Percentiles rank a stretch among this genome's conserved stretches.
Evolutionary conservation across 2,888 invertebrate species (phyloP).

Genomic region (Ectemnius cavifrons): DNA sequence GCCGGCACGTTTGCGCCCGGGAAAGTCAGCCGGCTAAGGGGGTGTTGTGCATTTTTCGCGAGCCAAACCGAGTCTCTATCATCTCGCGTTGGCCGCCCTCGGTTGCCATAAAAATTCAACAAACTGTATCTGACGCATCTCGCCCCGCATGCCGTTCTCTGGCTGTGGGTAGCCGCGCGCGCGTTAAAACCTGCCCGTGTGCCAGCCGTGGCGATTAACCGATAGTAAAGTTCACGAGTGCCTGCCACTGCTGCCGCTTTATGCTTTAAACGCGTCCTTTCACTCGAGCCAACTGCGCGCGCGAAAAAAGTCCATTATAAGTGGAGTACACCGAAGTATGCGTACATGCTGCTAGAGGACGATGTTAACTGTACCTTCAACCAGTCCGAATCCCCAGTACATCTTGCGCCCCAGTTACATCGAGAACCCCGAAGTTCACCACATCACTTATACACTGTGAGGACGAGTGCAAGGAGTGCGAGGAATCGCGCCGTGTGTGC

Average conservation of each 20-base stretch:
- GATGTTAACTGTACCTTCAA: too few relatives aligned
- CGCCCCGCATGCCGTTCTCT: not conserved
- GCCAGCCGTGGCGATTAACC: conserved; percentile 43
- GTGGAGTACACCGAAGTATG: too few relatives aligned
- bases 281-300: too few relatives aligned
- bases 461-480: too few relatives aligned
- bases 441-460: too few relatives aligned
- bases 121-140: conserved; percentile 45
- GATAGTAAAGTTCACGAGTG: conserved; percentile 51
- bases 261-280: conserved; percentile 48
- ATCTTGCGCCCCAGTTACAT: too few relatives aligned
- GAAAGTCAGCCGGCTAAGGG: conserved; percentile 36
- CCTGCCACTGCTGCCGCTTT: conserved; percentile 44
- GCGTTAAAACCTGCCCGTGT: conserved; percentile 29
- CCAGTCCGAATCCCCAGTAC: too few relatives aligned
- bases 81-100: conserved; percentile 48
- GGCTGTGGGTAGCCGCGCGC: conserved; percentile 31
- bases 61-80: conserved; percentile 40
- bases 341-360: too few relatives aligned
- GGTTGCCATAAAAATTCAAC: conserved; percentile 52
- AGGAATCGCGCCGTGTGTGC: too few relatives aligned
- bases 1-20: conserved; percentile 26
- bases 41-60: conserved; percentile 47
- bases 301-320: too few relatives aligned
- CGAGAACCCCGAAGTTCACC: too few relatives aligned